Conservation (phyloP, 2,797 vertebrate genomes). For the Erpetoichthys calabaricus region DNA sequence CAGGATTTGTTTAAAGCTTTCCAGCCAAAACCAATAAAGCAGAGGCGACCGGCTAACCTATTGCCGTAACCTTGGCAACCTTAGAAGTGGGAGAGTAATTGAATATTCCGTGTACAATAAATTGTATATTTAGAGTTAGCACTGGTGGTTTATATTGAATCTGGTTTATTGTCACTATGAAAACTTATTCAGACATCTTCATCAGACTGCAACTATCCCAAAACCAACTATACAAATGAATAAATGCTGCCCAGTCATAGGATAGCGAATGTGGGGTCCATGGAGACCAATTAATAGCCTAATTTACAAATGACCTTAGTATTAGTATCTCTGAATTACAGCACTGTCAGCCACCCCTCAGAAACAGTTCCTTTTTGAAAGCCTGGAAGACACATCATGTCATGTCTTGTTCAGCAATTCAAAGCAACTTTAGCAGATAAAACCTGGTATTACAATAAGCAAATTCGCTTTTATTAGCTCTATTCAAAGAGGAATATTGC, state of each 20-base stretch:
- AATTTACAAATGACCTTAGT: slow-evolving; percentile 37
- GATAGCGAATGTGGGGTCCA: not conserved
- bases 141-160: too few species aligned
- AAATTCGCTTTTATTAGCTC: not conserved
- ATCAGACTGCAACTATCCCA: not conserved
- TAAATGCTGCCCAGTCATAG: not conserved
- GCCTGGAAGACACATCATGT: not conserved
- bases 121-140: too few species aligned
- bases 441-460: not conserved
- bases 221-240: not conserved
- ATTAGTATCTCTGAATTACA: slow-evolving; percentile 1
- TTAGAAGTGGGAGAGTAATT: not conserved
- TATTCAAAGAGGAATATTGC: not conserved
- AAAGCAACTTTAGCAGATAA: not conserved
- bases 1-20: too few species aligned
- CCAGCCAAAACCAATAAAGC: too few species aligned
- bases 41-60: not conserved
- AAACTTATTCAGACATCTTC: too few species aligned
- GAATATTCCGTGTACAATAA: not conserved
- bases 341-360: not conserved
- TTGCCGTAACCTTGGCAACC: not conserved
- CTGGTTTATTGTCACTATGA: too few species aligned
- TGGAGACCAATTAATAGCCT: slow-evolving; percentile 25
- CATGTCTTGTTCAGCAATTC: not conserved
- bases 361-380: slow-evolving; percentile 14